Percentiles rank a stretch among this genome's conserved stretches.
Evolutionary conservation across 2,113 vertebrate species (phyloP).

Genomic region (Calyptomena viridis): DNA sequence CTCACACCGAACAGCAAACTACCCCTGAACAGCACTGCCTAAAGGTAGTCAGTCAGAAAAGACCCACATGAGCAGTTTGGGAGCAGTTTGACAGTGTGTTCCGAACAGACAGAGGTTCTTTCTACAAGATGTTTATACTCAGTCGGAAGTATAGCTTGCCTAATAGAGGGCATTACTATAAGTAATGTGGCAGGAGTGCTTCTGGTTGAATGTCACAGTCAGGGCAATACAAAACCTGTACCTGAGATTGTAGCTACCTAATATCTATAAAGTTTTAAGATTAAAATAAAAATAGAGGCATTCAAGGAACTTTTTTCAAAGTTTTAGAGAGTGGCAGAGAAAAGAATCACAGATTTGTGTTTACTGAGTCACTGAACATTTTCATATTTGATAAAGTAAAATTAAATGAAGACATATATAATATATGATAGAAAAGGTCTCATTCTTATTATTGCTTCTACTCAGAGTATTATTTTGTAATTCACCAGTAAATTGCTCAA

Average conservation of each 20-base stretch:
- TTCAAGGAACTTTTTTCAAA: not conserved
- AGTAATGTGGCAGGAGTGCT: not conserved
- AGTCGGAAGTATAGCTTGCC: not conserved
- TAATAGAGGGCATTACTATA: not conserved
- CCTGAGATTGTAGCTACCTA: not conserved
- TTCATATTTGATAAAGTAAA: not conserved
- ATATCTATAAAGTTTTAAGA: not conserved
- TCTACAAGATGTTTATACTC: not conserved
- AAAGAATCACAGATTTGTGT: not conserved
- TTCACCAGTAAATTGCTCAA: not conserved
- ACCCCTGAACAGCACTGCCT: not conserved
- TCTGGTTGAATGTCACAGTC: not conserved
- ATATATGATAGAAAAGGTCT: not conserved
- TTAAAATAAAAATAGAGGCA: not conserved
- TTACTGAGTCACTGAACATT: not conserved
- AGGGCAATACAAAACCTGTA: not conserved
- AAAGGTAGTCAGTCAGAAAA: not conserved
- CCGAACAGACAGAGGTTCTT: not conserved
- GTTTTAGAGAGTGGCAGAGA: not conserved
- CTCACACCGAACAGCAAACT: not conserved
- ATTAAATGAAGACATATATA: not conserved
- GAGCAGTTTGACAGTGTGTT: fast-evolving
- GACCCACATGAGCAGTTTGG: fast-evolving
- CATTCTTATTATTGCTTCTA: not conserved
- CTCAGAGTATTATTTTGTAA: not conserved